Conservation (phyloP, 2,888 invertebrate genomes). For the Volucella zonaria region DNA sequence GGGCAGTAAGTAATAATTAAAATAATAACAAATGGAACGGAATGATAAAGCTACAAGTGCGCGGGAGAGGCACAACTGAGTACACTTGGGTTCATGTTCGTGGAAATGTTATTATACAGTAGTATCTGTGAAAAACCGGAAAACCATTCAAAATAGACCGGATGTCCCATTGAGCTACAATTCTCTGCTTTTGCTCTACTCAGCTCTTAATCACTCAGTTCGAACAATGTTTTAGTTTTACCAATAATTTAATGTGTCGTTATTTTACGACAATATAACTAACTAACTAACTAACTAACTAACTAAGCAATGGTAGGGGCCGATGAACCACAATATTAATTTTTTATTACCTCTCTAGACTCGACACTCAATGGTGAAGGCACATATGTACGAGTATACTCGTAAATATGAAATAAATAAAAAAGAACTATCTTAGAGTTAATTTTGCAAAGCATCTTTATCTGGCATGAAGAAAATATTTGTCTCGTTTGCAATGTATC, state of each 20-base stretch:
- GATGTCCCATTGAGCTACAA: slow-evolving; percentile 67
- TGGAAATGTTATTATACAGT: neutral
- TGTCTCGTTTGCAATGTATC: slow-evolving; percentile 76
- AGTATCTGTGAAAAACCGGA: slow-evolving; percentile 67
- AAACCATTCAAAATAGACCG: slow-evolving; percentile 73
- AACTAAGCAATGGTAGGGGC: no score
- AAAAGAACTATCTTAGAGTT: slow-evolving; percentile 50
- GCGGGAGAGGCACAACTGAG: neutral
- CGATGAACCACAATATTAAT: slow-evolving; percentile 4
- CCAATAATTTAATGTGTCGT: slow-evolving; percentile 62
- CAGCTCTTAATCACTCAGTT: slow-evolving; percentile 61
- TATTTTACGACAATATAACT: no score
- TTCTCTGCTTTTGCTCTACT: slow-evolving; percentile 30
- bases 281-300: no score
- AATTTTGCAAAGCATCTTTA: slow-evolving; percentile 71
- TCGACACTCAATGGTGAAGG: neutral
- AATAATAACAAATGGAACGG: slow-evolving; percentile 61
- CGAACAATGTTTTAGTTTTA: slow-evolving; percentile 69
- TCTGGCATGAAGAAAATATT: slow-evolving; percentile 74
- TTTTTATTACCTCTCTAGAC: neutral
- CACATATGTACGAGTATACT: neutral
- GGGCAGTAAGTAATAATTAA: slow-evolving; percentile 61
- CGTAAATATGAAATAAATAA: slow-evolving; percentile 5
- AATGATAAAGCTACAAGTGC: slow-evolving; percentile 62
- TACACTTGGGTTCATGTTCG: neutral